Evolutionary conservation across 2,113 vertebrate species (phyloP).

Genomic region (Cercopithecus mona): DNA sequence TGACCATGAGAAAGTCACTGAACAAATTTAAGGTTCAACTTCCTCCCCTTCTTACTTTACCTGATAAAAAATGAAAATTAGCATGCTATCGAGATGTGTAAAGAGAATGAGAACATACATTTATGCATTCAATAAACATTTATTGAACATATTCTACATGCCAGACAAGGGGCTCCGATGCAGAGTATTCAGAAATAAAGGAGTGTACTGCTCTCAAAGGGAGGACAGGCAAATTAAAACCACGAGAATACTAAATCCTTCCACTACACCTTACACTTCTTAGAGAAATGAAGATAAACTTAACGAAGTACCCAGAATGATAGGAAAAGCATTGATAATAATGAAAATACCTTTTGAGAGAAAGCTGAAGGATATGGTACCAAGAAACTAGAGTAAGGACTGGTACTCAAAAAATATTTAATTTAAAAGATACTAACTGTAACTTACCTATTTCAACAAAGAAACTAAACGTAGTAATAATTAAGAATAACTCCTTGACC

Average conservation of each 20-base stretch:
- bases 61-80: slow-evolving; percentile 5
- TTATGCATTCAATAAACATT: slow-evolving; percentile 63
- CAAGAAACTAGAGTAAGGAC: slow-evolving; percentile 3
- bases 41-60: neutral
- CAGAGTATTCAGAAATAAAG: neutral
- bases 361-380: neutral
- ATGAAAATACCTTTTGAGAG: slow-evolving; percentile 13
- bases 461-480: slow-evolving; percentile 34
- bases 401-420: neutral
- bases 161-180: slow-evolving; percentile 29
- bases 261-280: slow-evolving; percentile 48
- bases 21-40: neutral
- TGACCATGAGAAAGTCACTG: neutral
- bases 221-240: slow-evolving; percentile 24
- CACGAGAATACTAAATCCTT: slow-evolving; percentile 10
- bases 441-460: neutral
- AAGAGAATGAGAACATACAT: slow-evolving; percentile 58
- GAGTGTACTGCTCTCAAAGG: neutral
- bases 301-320: neutral
- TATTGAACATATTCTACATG: slow-evolving; percentile 73
- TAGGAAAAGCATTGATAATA: slow-evolving; percentile 28
- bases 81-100: neutral
- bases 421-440: slow-evolving; percentile 16
- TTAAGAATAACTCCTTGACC: slow-evolving; percentile 5
- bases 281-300: slow-evolving; percentile 46